phyloP scores from a whole-genome alignment of 2,888 invertebrate genomes.

The Anorthoa munda region DNA sequence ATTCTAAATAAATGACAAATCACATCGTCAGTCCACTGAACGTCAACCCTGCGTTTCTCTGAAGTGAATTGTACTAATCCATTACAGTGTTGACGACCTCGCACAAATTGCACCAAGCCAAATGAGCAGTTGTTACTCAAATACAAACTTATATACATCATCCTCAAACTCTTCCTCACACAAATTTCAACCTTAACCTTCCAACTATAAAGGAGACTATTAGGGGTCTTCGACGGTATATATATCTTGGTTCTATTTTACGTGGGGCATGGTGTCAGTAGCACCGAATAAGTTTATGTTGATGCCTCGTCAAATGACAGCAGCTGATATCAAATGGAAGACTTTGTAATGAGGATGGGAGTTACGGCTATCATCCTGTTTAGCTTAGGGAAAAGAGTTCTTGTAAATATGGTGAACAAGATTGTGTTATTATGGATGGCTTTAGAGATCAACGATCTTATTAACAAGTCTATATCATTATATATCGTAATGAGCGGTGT shows the following conservation, averaged over 20 bases:
- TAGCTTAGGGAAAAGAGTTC: slow-evolving; percentile 25
- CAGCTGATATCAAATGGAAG: slow-evolving; percentile 63
- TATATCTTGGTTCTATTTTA: slow-evolving; percentile 52
- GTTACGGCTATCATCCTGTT: slow-evolving; percentile 48
- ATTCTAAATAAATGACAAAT: neutral
- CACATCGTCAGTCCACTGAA: slow-evolving; percentile 63
- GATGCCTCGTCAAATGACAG: slow-evolving; percentile 65
- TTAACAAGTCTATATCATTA: too few relatives aligned
- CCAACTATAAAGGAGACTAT: neutral
- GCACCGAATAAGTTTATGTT: slow-evolving; percentile 71
- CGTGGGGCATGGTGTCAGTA: slow-evolving; percentile 70
- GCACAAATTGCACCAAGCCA: slow-evolving; percentile 80
- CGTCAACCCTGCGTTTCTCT: slow-evolving; percentile 75
- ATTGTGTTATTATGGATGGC: neutral
- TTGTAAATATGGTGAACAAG: neutral
- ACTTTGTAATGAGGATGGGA: slow-evolving; percentile 56
- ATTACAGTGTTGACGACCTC: slow-evolving; percentile 83
- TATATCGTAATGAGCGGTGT: too few relatives aligned
- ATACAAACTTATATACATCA: slow-evolving; percentile 57
- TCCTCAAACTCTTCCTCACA: neutral
- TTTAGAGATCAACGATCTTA: neutral
- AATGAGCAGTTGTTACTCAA: slow-evolving; percentile 77
- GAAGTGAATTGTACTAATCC: slow-evolving; percentile 84
- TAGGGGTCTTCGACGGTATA: slow-evolving; percentile 33
- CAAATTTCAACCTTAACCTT: slow-evolving; percentile 29